Evolutionary conservation across 2,888 invertebrate genomes (phyloP), one percentile per base, ranked within the genome.

Genomic region (Dryadula phaetusa): DNA sequence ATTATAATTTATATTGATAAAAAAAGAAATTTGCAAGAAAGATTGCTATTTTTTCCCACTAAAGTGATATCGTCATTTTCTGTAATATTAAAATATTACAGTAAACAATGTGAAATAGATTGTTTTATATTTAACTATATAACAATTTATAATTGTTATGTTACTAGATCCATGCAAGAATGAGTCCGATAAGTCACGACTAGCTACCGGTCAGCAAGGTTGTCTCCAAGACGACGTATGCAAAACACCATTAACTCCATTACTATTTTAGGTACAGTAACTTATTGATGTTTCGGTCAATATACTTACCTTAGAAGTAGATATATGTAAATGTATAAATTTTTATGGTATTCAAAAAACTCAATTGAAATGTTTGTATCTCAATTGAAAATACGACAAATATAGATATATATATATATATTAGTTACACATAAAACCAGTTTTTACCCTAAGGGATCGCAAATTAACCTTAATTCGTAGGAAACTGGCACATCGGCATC

Each of bases 401-500:
- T n/a, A n/a, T n/a, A n/a, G n/a, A n/a, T n/a, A n/a, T n/a, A n/a
- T n/a, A n/a, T n/a, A n/a, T n/a, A n/a, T n/a, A n/a, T n/a, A n/a
- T n/a, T n/a, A n/a, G n/a, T n/a, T 56, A 20, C 3, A 22, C 0
- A 12, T 56, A 37, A 2, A 56, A 25, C 1, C 4, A 25, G n/a
- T 25, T 46, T 46, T 22, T 37, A 56, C 40, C 40, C 25, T 40
- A n/a, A 25, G 56, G 16, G 6, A 56, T 56, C 8, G 40, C 40
- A 40, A 37, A 56, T 40, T 56, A 40, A 40, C 56, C 25, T 22
- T 25, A 40, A 85, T 87, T 82, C 76, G 75, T 72, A 67, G 75
- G 76, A 72, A 77, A 76, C 70, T 72, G 72, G 75, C 62, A 77
- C 76, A 78, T 74, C 76, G 77, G 75, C 78, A 72, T 72, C 63